Evolutionary conservation across 30 jellyfish, hydroid and myxozoan species (phyloP).

Genomic region (Cassiopea andromeda): DNA sequence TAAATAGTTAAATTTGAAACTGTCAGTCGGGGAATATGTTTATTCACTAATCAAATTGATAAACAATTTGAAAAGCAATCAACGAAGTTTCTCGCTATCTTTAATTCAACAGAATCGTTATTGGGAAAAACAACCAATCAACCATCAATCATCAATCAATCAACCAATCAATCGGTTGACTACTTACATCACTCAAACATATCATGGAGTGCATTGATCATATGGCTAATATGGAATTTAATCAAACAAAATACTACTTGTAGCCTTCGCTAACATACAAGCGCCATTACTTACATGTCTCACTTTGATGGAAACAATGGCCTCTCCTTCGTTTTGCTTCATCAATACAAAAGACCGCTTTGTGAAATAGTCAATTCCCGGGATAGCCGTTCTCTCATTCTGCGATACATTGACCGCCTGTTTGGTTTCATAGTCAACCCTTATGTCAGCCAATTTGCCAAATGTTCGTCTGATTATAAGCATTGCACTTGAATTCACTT

Average conservation of each 20-base stretch:
- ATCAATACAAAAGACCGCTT: slow-evolving; percentile 61
- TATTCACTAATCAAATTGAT: too few relatives aligned
- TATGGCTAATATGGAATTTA: not conserved
- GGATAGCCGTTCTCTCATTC: slow-evolving; percentile 78
- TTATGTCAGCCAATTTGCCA: slow-evolving; percentile 81
- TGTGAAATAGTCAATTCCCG: slow-evolving; percentile 81
- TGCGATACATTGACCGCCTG: slow-evolving; percentile 60
- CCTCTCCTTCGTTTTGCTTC: slow-evolving; percentile 69
- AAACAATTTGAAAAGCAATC: too few relatives aligned
- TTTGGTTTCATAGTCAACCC: slow-evolving; percentile 75
- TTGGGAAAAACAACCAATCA: too few relatives aligned
- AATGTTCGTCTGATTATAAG: slow-evolving; percentile 69
- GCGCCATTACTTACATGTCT: slow-evolving; percentile 79
- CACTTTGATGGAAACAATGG: slow-evolving; percentile 70
- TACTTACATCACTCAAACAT: too few relatives aligned
- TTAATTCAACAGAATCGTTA: too few relatives aligned
- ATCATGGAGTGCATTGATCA: not conserved
- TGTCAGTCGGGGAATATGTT: too few relatives aligned
- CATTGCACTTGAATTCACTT: slow-evolving; percentile 81
- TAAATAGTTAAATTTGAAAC: too few relatives aligned
- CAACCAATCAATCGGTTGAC: too few relatives aligned
- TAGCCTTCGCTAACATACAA: not conserved
- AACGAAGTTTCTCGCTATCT: too few relatives aligned
- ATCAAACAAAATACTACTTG: not conserved
- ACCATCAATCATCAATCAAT: too few relatives aligned